Base-by-base conservation (phyloP, 2,797 vertebrate genomes). In the Rhinichthys osculus region DNA sequence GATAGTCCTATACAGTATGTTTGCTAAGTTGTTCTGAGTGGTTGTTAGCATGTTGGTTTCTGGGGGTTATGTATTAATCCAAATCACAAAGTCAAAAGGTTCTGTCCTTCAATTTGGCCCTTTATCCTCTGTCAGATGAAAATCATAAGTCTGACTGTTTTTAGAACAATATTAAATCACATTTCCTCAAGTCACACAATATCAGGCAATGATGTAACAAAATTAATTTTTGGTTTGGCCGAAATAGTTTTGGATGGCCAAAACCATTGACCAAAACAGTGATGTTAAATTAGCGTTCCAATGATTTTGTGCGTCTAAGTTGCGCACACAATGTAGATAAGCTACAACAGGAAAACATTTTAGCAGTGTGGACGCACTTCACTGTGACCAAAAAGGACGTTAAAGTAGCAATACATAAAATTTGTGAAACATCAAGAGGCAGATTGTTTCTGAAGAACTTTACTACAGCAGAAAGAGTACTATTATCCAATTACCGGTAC, bases 181-280 rank as follows among this genome's bases (percentile, higher is more conserved):
- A 5, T 35, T 13, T 52, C 21, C 9, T 35, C 5, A 35, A 3
- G 9, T 52, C 27, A 21, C 47, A 64, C 11, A 62, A 62, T 62
- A 62, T 13, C 59, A 64, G 11, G n/a, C 14, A 64, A 64, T 27
- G 59, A 64, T 59, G 57, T 59, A 11, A 10, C 57, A 59, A 74
- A 13, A 74, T 35, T 0, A 0, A 33, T 52, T 47, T 47, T 47
- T 1, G 0, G 7, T 47, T 50, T 13, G n/a, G n/a, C 4, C 9
- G 7, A 50, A 74, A 74, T 47, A 11, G 57, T 64, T 64, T 64
- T 70, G 21, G 9, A 40, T 2, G 8, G 17, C 7, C 17, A 21
- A 38, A 69, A 69, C 7, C 19, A 6, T 11, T 21, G 33, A 38
- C 33, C 10, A 69, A 69, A 69, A 9, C 33, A 10, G 4, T 38